Evolutionary conservation across 1,140 invertebrate genomes (phyloP).

Genomic region (Caligus rogercresseyi): DNA sequence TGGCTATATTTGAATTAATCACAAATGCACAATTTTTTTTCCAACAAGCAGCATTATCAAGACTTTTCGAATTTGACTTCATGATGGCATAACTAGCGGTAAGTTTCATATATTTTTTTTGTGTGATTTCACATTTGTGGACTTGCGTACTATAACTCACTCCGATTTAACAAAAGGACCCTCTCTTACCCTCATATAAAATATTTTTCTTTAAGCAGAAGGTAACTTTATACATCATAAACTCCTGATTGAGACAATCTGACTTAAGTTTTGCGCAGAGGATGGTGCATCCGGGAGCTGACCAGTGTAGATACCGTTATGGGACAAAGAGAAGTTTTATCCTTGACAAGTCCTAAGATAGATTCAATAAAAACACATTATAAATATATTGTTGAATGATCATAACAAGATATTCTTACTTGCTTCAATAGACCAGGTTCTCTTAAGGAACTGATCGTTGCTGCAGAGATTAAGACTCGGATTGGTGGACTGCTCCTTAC

Average conservation of each 20-base stretch:
- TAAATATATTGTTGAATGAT: not conserved
- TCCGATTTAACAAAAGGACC: conserved; percentile 7
- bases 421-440: conserved; percentile 14
- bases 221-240: conserved; percentile 50
- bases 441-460: conserved; percentile 13
- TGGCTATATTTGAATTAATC: too few relatives aligned
- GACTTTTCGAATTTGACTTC: too few relatives aligned
- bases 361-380: not conserved
- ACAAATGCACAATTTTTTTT: too few relatives aligned
- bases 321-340: conserved; percentile 36
- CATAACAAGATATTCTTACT: conserved; percentile 6
- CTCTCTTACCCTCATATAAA: conserved; percentile 41
- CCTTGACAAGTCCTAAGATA: not conserved
- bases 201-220: conserved; percentile 39
- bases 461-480: conserved; percentile 13
- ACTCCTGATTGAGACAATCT: conserved; percentile 45
- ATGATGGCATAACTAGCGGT: not conserved
- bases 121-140: not conserved
- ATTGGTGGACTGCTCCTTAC: conserved; percentile 26
- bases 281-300: conserved; percentile 40
- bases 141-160: not conserved
- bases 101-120: not conserved
- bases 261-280: conserved; percentile 49
- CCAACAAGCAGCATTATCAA: too few relatives aligned
- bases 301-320: conserved; percentile 49